Base-by-base conservation (phyloP, 2,888 invertebrate species). In the Drosophila tanythrix region DNA sequence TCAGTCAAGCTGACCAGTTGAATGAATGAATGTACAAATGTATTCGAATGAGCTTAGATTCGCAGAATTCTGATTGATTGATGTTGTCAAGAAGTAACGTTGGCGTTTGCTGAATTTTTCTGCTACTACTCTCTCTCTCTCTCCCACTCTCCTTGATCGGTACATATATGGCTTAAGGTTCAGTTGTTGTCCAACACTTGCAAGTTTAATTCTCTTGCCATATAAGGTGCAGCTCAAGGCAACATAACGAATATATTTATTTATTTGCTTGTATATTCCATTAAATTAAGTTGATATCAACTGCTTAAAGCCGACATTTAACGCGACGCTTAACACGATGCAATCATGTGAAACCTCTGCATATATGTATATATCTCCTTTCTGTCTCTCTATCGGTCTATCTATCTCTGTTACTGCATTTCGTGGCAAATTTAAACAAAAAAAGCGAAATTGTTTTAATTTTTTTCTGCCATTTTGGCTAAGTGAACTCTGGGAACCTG, bases 381-480 rank as follows among this genome's bases (percentile, higher is more conserved):
- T 27, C n/a, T 38, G 3, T 55, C 11, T n/a, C 11, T 40, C 46
- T 25, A 1, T 25, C 25, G 63, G 48, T 13, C 38, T 15, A 8
- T 56, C 3, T 38, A 18, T 56, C 7, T 56, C 27, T n/a, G 29
- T 29, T 29, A 53, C 18, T 82, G 85, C 80, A 84, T 35, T 85
- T 76, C 70, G 63, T 66, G 70, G 66, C 43, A 63, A 79, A 70
- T 67, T 79, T 76, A 46, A 36, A 25, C 59, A 78, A 62, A 63
- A 82, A 83, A 83, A 83, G 85, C 82, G 89, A 85, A 86, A 85
- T 84, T 77, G 73, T 73, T 82, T 25, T 1, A 25, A 8, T 46
- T 46, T 46, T 73, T 75, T 74, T 15, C 7, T 68, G 74, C 76
- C 82, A 73, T 76, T 76, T 77, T 69, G 69, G 55, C 57, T 36